A percentile compares a stretch with the other conserved stretches of the same genome.
Evolutionary conservation across 1,140 invertebrate species (phyloP).

Genomic region (Drosophila kurseongensis): DNA sequence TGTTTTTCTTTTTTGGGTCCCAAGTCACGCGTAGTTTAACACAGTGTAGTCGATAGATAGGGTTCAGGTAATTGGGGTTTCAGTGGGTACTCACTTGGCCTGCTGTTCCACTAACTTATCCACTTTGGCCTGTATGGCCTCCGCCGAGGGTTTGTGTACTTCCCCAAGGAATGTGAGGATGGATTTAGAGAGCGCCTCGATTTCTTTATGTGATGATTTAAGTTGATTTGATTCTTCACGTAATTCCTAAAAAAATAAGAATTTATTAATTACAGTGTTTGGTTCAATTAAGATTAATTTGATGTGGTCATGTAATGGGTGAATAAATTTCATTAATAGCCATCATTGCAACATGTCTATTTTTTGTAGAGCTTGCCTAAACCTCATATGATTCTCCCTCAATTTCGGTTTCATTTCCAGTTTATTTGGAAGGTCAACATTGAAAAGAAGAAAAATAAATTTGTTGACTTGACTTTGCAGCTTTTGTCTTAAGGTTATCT

Average conservation of each 20-base stretch:
- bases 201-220: conserved; percentile 86
- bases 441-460: conserved; percentile 28
- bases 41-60: conserved; percentile 15
- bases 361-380: background rate
- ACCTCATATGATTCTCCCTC: conserved; percentile 13
- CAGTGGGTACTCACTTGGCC: conserved; percentile 86
- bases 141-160: conserved; percentile 86
- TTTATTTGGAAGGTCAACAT: conserved; percentile 39
- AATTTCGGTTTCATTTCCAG: conserved; percentile 64
- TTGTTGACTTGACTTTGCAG: conserved; percentile 42
- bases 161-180: conserved; percentile 87
- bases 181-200: conserved; percentile 85
- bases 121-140: conserved; percentile 86
- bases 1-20: conserved; percentile 4
- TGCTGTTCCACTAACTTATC: conserved; percentile 86
- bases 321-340: background rate
- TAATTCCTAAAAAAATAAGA: conserved; percentile 85
- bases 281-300: conserved; percentile 2
- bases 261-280: conserved; percentile 7
- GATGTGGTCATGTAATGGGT: background rate
- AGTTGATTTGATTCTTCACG: conserved; percentile 87
- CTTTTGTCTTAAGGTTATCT: conserved; percentile 18
- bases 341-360: background rate
- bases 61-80: conserved; percentile 13
- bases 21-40: conserved; percentile 58